These are phyloP conservation scores for Pinna nobilis DNA, from an alignment of 1,140 invertebrate species.

Conservation along the genomic window DNA sequence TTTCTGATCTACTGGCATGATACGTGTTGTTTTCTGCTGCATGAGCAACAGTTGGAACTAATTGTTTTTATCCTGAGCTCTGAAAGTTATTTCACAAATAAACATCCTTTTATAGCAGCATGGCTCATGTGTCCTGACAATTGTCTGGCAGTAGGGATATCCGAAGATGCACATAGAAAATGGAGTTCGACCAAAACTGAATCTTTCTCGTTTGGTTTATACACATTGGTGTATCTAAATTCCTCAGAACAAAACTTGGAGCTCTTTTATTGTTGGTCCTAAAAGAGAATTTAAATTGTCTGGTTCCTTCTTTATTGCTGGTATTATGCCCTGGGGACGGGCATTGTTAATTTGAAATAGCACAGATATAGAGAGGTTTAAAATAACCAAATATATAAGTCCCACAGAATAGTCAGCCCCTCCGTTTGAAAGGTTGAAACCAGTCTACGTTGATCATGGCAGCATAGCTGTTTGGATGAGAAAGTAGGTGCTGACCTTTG, in stretches of 20 bases:
- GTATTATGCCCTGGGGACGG: background rate
- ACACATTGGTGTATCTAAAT: background rate
- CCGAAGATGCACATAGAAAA: constrained; percentile 9
- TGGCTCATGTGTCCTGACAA: constrained; percentile 11
- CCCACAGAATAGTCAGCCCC: constrained; percentile 6
- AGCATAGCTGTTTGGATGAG: background rate
- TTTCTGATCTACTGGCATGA: background rate
- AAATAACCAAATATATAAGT: constrained; percentile 5
- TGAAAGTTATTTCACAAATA: background rate
- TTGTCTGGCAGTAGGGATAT: constrained; percentile 14
- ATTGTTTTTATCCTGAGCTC: background rate
- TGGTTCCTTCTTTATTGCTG: constrained; percentile 12
- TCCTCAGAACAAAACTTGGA: constrained; percentile 2
- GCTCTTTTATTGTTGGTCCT: background rate
- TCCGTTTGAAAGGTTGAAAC: constrained; percentile 12
- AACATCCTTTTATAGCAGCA: constrained; percentile 6
- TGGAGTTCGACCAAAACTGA: background rate
- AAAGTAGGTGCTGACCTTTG: background rate
- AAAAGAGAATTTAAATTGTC: constrained; percentile 10
- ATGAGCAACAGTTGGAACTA: background rate
- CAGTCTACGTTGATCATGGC: constrained; percentile 14
- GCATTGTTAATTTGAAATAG: background rate
- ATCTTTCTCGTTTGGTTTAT: background rate
- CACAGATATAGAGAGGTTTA: constrained; percentile 3
- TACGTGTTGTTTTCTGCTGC: background rate